These are phyloP conservation scores for Falco rusticolus DNA, from an alignment of 2,797 vertebrate genomes.

Conservation along the genomic window DNA sequence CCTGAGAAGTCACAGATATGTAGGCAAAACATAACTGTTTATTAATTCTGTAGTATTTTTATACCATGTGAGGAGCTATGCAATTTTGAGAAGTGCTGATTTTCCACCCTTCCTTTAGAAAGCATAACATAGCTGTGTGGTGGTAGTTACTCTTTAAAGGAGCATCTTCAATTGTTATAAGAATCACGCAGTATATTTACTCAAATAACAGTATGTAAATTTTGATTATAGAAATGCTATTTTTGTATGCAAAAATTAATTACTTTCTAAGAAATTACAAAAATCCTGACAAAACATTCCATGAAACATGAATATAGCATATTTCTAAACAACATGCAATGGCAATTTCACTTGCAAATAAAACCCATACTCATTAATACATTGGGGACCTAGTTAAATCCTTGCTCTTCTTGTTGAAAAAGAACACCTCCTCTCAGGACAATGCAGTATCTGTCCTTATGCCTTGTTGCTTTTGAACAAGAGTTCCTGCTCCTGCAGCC, in stretches of 20 bases:
- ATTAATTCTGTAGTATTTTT: background rate
- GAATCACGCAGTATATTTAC: background rate
- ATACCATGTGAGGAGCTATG: background rate
- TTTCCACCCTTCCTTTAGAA: background rate
- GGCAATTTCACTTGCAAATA: background rate
- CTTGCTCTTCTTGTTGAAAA: background rate
- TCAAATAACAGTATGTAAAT: background rate
- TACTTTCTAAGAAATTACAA: background rate
- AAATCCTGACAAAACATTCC: background rate
- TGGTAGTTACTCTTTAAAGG: background rate
- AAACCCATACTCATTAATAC: background rate
- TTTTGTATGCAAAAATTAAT: background rate
- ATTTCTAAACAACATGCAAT: background rate
- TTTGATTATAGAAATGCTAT: background rate
- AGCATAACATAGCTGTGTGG: background rate
- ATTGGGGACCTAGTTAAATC: background rate
- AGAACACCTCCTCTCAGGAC: background rate
- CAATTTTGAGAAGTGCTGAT: background rate
- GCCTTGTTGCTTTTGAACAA: background rate
- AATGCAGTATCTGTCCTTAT: background rate
- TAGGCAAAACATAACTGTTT: background rate
- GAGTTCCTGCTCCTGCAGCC: background rate
- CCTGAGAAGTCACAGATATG: background rate
- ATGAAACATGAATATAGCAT: background rate
- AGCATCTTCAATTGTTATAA: background rate